These are phyloP conservation scores for Cataglyphis rosenhaueri DNA, from an alignment of 2,888 invertebrate genomes.

Conservation along the genomic window DNA sequence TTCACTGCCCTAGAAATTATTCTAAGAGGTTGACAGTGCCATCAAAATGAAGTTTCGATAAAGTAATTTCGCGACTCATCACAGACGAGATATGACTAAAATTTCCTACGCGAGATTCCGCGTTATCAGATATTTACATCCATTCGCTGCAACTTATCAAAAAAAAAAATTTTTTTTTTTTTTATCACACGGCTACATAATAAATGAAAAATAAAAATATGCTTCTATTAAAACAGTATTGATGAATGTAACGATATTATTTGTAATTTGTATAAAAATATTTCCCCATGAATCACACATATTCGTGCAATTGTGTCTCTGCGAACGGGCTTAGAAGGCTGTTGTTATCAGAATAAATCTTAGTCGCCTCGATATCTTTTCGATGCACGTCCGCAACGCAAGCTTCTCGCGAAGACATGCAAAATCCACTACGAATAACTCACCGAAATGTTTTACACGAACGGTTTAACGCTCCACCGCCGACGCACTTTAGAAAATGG, in stretches of 20 bases:
- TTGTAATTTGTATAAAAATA: not conserved
- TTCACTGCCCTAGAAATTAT: slow-evolving; percentile 57
- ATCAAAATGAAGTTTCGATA: slow-evolving; percentile 63
- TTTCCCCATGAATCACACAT: not conserved
- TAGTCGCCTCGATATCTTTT: not conserved
- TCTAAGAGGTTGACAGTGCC: slow-evolving; percentile 65
- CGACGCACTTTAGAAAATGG: slow-evolving; percentile 60
- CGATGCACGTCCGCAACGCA: slow-evolving; percentile 12
- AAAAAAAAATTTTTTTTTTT: not conserved
- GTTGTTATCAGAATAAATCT: slow-evolving; percentile 25
- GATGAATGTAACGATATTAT: not conserved
- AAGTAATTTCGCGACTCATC: slow-evolving; percentile 58
- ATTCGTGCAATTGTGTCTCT: not conserved
- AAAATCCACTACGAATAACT: slow-evolving; percentile 40
- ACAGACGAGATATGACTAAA: not conserved
- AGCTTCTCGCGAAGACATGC: slow-evolving; percentile 20
- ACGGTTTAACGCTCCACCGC: slow-evolving; percentile 52
- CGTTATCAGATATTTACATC: slow-evolving; percentile 49
- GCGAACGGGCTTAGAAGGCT: not conserved
- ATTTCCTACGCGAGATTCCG: not conserved
- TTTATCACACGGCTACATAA: not conserved
- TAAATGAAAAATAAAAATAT: not conserved
- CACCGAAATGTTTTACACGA: slow-evolving; percentile 57
- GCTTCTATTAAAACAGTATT: not conserved
- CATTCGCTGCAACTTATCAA: not conserved